phyloP scores from a whole-genome alignment of 2,113 vertebrate genomes.

The Melanerpes formicivorus region DNA sequence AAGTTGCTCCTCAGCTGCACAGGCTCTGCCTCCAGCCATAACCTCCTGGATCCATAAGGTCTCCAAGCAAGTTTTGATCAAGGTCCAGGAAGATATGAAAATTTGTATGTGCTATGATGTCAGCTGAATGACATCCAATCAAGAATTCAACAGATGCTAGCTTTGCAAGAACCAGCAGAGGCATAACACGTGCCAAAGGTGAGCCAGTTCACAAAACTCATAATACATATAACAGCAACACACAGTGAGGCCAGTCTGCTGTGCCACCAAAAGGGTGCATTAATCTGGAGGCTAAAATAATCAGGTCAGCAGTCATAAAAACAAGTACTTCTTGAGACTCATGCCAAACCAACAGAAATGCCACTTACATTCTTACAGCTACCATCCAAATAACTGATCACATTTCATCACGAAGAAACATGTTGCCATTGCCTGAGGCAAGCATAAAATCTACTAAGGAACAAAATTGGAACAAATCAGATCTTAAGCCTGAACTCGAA shows the following conservation, averaged over 20 bases:
- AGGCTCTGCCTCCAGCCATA: neutral
- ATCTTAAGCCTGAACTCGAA: constrained; percentile 36
- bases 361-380: constrained; percentile 10
- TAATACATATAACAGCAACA: neutral
- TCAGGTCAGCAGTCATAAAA: neutral
- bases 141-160: neutral
- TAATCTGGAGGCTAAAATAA: neutral
- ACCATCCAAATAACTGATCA: constrained; percentile 35
- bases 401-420: constrained; percentile 49
- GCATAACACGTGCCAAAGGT: neutral
- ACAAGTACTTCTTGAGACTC: neutral
- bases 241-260: neutral
- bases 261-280: neutral
- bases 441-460: neutral
- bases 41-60: neutral
- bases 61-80: neutral
- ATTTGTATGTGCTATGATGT: neutral
- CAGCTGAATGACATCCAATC: neutral
- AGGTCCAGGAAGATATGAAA: neutral
- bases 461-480: constrained; percentile 14
- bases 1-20: neutral
- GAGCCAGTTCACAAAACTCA: neutral
- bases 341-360: constrained; percentile 25
- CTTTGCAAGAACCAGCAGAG: neutral
- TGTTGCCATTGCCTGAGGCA: neutral